Percentiles rank a stretch among this genome's conserved stretches.
Conservation (phyloP, 2,888 invertebrate genomes). For the Coremacera marginata region DNA sequence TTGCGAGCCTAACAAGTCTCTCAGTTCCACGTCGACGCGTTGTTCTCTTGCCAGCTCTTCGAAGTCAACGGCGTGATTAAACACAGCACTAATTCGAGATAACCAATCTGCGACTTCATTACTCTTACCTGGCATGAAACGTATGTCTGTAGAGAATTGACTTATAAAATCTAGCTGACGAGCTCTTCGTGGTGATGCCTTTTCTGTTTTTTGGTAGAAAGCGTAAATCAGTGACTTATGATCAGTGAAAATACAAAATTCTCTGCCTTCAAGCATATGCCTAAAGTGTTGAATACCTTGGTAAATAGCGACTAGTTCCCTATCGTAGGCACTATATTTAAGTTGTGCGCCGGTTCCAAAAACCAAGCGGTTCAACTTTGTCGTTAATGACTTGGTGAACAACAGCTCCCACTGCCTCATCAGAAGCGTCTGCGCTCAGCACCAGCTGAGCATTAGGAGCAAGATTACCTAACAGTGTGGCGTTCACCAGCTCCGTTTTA, state of each 20-base stretch:
- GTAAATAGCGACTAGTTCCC: neutral
- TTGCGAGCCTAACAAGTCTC: too few species aligned
- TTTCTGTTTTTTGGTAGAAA: too few species aligned
- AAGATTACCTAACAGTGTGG: neutral
- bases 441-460: neutral
- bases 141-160: conserved; percentile 39
- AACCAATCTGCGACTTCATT: conserved; percentile 34
- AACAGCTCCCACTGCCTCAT: neutral
- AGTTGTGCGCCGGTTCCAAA: neutral
- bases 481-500: neutral
- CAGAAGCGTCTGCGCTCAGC: neutral
- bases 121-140: conserved; percentile 37
- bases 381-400: neutral
- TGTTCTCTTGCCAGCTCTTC: too few species aligned
- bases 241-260: too few species aligned
- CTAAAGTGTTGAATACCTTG: neutral
- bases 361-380: neutral
- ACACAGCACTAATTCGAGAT: too few species aligned
- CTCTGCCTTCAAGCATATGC: too few species aligned
- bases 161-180: conserved; percentile 27
- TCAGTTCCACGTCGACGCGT: too few species aligned
- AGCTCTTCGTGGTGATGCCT: conserved; percentile 14
- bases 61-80: too few species aligned
- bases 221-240: too few species aligned
- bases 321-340: neutral